These are phyloP conservation scores for Crematogaster levior DNA, from an alignment of 2,888 invertebrate genomes.

Conservation along the genomic window DNA sequence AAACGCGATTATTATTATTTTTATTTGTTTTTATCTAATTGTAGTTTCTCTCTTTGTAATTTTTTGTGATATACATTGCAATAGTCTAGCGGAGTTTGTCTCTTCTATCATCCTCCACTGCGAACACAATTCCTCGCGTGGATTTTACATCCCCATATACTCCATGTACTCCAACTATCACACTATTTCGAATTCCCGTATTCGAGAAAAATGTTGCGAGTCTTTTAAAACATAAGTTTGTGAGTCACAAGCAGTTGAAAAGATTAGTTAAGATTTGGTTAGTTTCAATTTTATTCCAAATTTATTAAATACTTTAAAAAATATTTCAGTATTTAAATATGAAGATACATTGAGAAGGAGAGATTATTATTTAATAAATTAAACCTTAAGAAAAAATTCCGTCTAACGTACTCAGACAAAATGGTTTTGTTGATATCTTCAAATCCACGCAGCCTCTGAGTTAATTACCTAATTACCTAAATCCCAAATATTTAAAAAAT, in stretches of 20 bases:
- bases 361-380: neutral
- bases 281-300: conserved; percentile 9
- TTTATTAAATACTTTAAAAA: neutral
- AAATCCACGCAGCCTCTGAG: neutral
- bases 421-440: too few relatives aligned
- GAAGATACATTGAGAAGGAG: neutral
- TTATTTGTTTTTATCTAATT: conserved; percentile 85
- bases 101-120: conserved; percentile 78
- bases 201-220: neutral
- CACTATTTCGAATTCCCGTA: neutral
- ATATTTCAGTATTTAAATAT: neutral
- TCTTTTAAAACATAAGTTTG: neutral
- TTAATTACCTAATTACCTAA: neutral
- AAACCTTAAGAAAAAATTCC: neutral
- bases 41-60: conserved; percentile 84
- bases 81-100: conserved; percentile 84
- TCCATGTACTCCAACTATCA: neutral
- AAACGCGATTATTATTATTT: conserved; percentile 79
- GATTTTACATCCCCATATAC: neutral
- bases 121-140: neutral
- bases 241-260: neutral
- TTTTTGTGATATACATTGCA: conserved; percentile 86
- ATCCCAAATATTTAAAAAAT: neutral
- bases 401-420: neutral
- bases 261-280: conserved; percentile 1